Conservation (phyloP, 2,888 invertebrate species). For the Chaetogeoica ovagalla region DNA sequence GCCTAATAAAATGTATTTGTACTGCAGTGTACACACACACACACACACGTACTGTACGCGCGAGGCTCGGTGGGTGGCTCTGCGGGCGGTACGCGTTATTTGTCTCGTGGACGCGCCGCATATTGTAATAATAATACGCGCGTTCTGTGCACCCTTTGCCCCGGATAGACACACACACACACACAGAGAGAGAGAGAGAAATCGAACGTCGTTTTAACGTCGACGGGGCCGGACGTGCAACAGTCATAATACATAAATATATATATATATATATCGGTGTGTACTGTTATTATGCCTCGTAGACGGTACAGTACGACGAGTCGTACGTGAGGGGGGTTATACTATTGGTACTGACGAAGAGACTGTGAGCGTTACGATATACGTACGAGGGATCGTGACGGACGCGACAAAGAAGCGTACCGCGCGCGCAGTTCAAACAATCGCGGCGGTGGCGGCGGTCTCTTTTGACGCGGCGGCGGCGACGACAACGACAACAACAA, state of each 20-base stretch:
- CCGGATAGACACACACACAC: too few relatives aligned
- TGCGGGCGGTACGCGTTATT: slow-evolving; percentile 3
- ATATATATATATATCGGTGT: too few relatives aligned
- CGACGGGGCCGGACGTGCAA: too few relatives aligned
- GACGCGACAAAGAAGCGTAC: slow-evolving; percentile 38
- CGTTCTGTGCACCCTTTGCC: slow-evolving; percentile 10
- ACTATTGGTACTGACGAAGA: background rate
- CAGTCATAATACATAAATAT: too few relatives aligned
- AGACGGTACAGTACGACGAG: too few relatives aligned
- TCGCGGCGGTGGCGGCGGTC: slow-evolving; percentile 19
- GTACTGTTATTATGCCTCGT: background rate
- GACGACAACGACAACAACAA: too few relatives aligned
- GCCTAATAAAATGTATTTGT: too few relatives aligned
- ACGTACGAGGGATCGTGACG: background rate
- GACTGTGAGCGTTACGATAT: background rate
- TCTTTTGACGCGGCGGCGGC: slow-evolving; percentile 33
- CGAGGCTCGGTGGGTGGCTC: slow-evolving; percentile 33
- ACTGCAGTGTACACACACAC: too few relatives aligned
- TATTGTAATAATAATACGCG: background rate
- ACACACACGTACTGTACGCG: too few relatives aligned
- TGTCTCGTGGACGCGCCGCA: slow-evolving; percentile 21
- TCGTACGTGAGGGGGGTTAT: too few relatives aligned
- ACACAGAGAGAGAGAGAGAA: too few relatives aligned
- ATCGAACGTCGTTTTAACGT: too few relatives aligned
- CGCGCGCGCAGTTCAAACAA: slow-evolving; percentile 49